Percentiles rank a stretch among this genome's conserved stretches.
These are phyloP conservation scores for Phenacoccus solenopsis DNA, from an alignment of 1,140 invertebrate species.

Conservation along the genomic window DNA sequence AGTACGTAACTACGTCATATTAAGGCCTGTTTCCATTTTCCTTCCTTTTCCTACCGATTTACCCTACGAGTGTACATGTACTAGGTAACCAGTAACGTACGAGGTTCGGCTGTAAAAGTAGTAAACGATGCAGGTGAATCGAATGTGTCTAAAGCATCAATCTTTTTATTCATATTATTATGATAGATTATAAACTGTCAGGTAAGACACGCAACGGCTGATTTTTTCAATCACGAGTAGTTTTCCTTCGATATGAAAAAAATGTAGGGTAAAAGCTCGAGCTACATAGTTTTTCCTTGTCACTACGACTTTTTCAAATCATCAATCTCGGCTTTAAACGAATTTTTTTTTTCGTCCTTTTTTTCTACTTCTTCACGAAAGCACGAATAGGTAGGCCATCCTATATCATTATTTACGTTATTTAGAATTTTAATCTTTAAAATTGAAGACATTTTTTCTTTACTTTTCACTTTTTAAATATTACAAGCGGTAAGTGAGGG, in stretches of 20 bases:
- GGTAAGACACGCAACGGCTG: background rate
- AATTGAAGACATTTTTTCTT: background rate
- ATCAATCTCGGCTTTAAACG: constrained; percentile 1
- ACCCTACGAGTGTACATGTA: no score
- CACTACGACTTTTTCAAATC: background rate
- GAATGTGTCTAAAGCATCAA: background rate
- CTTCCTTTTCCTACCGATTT: background rate
- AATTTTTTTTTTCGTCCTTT: background rate
- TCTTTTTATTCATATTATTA: background rate
- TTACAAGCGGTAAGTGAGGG: no score
- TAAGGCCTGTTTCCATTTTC: background rate
- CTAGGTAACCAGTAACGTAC: no score
- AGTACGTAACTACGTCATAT: no score
- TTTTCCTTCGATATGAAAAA: background rate
- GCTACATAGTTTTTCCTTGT: background rate
- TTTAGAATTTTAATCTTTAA: background rate
- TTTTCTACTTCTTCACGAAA: background rate
- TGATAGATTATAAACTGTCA: constrained; percentile 3
- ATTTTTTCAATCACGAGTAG: background rate
- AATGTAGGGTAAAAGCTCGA: background rate
- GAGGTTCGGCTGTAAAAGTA: no score
- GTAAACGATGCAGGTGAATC: background rate
- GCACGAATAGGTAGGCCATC: background rate
- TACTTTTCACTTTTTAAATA: background rate
- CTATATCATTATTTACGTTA: background rate